These are phyloP conservation scores for Stenodema calcarata DNA, from an alignment of 2,888 invertebrate genomes.

Conservation along the genomic window DNA sequence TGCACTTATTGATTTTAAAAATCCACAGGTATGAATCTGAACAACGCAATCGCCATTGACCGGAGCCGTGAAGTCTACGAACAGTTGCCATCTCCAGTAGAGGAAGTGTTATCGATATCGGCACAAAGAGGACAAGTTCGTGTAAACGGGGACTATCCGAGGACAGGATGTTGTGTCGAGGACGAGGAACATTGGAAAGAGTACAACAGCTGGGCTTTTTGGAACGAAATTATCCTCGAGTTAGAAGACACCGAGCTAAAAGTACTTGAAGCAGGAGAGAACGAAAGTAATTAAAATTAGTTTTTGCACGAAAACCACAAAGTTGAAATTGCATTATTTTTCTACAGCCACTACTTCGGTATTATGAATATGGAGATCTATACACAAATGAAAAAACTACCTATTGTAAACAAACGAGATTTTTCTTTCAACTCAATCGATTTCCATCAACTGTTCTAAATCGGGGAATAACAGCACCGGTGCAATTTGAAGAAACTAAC, in stretches of 20 bases:
- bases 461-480: too few species aligned
- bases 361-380: too few species aligned
- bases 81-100: neutral
- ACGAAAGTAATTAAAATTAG: too few species aligned
- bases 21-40: slow-evolving; percentile 25
- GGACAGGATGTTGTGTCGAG: neutral
- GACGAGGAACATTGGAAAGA: slow-evolving; percentile 28
- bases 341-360: too few species aligned
- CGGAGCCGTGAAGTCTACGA: slow-evolving; percentile 10
- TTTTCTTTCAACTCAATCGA: too few species aligned
- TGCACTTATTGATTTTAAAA: neutral
- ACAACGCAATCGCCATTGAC: slow-evolving; percentile 13
- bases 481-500: too few species aligned
- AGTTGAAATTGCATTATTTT: too few species aligned
- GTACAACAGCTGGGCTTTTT: slow-evolving; percentile 42
- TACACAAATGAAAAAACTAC: too few species aligned
- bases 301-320: too few species aligned
- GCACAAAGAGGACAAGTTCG: neutral
- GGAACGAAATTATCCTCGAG: neutral
- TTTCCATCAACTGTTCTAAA: too few species aligned
- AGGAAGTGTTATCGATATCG: neutral
- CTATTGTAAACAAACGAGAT: too few species aligned
- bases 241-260: slow-evolving; percentile 24
- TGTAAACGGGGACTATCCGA: neutral
- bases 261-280: slow-evolving; percentile 28